Conservation (phyloP, 2,888 invertebrate genomes). For the Drosophila rellima region DNA sequence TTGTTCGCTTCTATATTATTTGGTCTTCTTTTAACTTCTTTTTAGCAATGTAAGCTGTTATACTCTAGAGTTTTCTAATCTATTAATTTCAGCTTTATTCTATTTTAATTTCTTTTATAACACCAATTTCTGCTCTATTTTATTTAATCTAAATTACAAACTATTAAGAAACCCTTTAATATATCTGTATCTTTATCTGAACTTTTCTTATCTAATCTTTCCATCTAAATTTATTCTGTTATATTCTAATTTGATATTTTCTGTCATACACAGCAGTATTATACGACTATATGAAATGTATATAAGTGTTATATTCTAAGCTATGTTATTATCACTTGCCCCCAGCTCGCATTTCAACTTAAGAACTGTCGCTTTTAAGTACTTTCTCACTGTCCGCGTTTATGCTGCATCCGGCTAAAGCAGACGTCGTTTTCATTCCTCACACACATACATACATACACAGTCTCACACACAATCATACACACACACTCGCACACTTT, state of each 20-base stretch:
- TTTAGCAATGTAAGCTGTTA: too few species aligned
- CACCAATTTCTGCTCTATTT: not conserved
- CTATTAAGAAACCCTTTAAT: too few species aligned
- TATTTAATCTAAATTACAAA: not conserved
- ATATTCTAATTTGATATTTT: not conserved
- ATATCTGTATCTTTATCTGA: too few species aligned
- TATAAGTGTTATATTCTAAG: conserved; percentile 5
- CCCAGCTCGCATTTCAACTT: conserved; percentile 1
- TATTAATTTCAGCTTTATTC: too few species aligned
- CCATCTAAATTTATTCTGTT: not conserved
- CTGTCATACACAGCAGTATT: not conserved
- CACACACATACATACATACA: conserved; percentile 5
- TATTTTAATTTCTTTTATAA: not conserved
- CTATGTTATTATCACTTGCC: conserved; percentile 7
- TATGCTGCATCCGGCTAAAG: conserved; percentile 39
- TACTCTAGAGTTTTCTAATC: too few species aligned
- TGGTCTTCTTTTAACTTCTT: too few species aligned
- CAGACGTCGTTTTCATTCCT: conserved; percentile 1
- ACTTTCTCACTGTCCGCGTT: conserved; percentile 5
- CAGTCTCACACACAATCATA: not conserved
- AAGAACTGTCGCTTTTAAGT: conserved; percentile 12
- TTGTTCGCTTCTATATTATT: not conserved
- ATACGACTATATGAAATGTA: not conserved
- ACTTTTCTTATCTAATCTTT: not conserved
- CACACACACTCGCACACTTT: not conserved